Evolutionary conservation across 2,797 vertebrate genomes (phyloP).

Genomic region (Thamnophis elegans): DNA sequence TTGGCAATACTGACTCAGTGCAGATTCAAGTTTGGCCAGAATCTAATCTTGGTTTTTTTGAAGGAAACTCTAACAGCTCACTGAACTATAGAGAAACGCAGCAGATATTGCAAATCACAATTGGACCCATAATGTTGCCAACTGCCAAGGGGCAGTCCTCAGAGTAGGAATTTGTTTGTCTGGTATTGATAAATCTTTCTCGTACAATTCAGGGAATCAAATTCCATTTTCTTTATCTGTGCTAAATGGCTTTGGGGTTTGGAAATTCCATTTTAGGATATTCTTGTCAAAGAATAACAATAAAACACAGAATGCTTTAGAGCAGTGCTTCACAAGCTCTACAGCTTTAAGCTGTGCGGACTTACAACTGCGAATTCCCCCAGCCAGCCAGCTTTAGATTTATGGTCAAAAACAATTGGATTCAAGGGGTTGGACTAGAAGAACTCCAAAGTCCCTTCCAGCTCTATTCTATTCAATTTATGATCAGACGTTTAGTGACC

Average conservation of each 20-base stretch:
- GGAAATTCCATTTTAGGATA: background rate
- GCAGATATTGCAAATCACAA: background rate
- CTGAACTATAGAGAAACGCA: background rate
- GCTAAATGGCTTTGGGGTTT: accelerated
- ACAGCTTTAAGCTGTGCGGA: background rate
- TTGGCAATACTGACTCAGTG: background rate
- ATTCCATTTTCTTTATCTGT: constrained; percentile 1
- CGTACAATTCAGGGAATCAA: background rate
- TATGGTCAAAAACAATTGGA: background rate
- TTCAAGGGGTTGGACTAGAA: background rate
- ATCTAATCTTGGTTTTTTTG: background rate
- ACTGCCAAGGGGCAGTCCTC: accelerated
- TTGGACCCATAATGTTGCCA: background rate
- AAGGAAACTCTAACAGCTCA: background rate
- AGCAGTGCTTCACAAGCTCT: background rate
- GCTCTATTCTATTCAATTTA: too few species aligned
- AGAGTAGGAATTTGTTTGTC: background rate
- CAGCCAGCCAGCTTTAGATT: background rate
- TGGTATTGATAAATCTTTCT: accelerated
- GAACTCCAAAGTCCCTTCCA: too few species aligned
- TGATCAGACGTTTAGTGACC: too few species aligned
- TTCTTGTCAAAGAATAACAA: background rate
- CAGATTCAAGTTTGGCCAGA: background rate
- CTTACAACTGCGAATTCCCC: background rate
- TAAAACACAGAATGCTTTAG: background rate